These are phyloP conservation scores for Peromyscus leucopus DNA, from an alignment of 2,113 vertebrate genomes.

Conservation along the genomic window DNA sequence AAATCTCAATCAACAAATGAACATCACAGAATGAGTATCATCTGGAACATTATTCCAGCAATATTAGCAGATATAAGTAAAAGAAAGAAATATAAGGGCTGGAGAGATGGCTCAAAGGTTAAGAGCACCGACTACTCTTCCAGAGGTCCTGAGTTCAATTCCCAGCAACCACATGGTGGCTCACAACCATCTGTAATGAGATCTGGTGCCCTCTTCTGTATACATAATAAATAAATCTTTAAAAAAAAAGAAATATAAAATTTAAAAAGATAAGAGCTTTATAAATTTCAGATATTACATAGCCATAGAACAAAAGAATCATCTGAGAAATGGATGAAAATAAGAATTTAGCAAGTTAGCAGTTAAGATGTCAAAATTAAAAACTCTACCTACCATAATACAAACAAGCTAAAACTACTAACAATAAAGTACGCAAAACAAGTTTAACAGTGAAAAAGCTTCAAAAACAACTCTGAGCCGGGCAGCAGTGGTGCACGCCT, in stretches of 20 bases:
- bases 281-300: conserved; percentile 21
- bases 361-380: neutral
- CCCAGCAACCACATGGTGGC: too few relatives aligned
- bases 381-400: conserved; percentile 26
- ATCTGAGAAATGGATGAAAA: conserved; percentile 17
- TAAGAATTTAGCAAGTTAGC: conserved; percentile 3
- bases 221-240: neutral
- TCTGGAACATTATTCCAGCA: neutral
- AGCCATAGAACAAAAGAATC: neutral
- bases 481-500: too few relatives aligned
- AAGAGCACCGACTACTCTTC: too few relatives aligned
- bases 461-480: neutral
- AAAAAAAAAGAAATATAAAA: neutral
- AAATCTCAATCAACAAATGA: conserved; percentile 14
- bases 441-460: neutral
- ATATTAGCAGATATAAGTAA: neutral
- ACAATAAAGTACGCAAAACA: conserved; percentile 35
- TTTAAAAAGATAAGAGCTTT: neutral
- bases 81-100: neutral
- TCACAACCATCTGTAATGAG: too few relatives aligned
- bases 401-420: conserved; percentile 40
- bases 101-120: too few relatives aligned
- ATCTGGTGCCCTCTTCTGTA: too few relatives aligned
- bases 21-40: neutral
- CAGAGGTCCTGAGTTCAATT: too few relatives aligned